These are phyloP conservation scores for Pteria penguin DNA, from an alignment of 2,888 invertebrate species.

Conservation along the genomic window DNA sequence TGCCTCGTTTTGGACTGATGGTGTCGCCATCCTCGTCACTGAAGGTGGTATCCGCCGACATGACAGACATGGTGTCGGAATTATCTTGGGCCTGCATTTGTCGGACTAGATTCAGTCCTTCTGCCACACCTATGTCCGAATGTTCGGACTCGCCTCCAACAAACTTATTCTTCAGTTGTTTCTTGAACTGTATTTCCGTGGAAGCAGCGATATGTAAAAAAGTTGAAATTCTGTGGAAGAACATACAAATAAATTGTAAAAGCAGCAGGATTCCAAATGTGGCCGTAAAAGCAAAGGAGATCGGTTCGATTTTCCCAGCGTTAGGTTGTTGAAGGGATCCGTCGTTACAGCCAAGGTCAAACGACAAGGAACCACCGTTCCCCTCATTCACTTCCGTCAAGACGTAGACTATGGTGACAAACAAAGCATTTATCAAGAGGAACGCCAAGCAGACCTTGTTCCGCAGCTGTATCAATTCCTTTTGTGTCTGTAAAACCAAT, in stretches of 20 bases:
- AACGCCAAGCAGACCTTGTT: slow-evolving; percentile 88
- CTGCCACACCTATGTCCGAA: slow-evolving; percentile 48
- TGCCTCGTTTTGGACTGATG: slow-evolving; percentile 17
- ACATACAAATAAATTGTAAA: slow-evolving; percentile 88
- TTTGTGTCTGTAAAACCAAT: slow-evolving; percentile 7
- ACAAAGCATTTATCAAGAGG: slow-evolving; percentile 98
- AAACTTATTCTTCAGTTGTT: slow-evolving; percentile 34
- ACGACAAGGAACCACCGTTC: slow-evolving; percentile 64
- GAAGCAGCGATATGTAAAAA: slow-evolving; percentile 97
- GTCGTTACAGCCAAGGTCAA: slow-evolving; percentile 62
- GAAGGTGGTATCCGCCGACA: slow-evolving; percentile 7
- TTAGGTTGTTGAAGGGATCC: neutral
- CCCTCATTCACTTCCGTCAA: slow-evolving; percentile 91
- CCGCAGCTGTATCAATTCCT: slow-evolving; percentile 83
- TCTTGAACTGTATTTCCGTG: slow-evolving; percentile 82
- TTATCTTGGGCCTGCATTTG: slow-evolving; percentile 50
- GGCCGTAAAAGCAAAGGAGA: slow-evolving; percentile 64
- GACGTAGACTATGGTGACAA: slow-evolving; percentile 98
- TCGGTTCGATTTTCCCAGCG: slow-evolving; percentile 56
- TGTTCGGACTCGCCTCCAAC: slow-evolving; percentile 22
- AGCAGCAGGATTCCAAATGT: slow-evolving; percentile 65
- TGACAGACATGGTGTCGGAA: slow-evolving; percentile 33
- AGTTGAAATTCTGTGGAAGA: slow-evolving; percentile 99
- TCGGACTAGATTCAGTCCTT: slow-evolving; percentile 55
- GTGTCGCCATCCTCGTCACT: slow-evolving; percentile 44